phyloP scores from a whole-genome alignment of 1,140 invertebrate genomes.

The Bombyx mori region ASM3026992v2 NC_085116.1:15827501-15828000 shows the following conservation, averaged over 20 bases:
- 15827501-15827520: slow-evolving; percentile 99
- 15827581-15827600: slow-evolving; percentile 93
- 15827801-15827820: neutral
- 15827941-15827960: slow-evolving; percentile 96
- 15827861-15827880: slow-evolving; percentile 85
- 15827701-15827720: no score
- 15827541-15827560: slow-evolving; percentile 99
- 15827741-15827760: neutral
- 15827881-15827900: slow-evolving; percentile 85
- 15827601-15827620: slow-evolving; percentile 96
- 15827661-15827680: no score
- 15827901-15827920: slow-evolving; percentile 88
- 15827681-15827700: no score
- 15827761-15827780: no score
- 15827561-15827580: slow-evolving; percentile 98
- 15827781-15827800: neutral
- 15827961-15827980: slow-evolving; percentile 96
- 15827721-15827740: slow-evolving; percentile 5
- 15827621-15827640: slow-evolving; percentile 95
- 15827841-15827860: slow-evolving; percentile 78
- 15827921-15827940: slow-evolving; percentile 96
- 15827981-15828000: slow-evolving; percentile 89
- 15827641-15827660: slow-evolving; percentile 93
- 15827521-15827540: slow-evolving; percentile 98
- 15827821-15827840: neutral